These are phyloP conservation scores for Neostethus bicornis DNA, from an alignment of 2,797 vertebrate species.

Conservation along the genomic window DNA sequence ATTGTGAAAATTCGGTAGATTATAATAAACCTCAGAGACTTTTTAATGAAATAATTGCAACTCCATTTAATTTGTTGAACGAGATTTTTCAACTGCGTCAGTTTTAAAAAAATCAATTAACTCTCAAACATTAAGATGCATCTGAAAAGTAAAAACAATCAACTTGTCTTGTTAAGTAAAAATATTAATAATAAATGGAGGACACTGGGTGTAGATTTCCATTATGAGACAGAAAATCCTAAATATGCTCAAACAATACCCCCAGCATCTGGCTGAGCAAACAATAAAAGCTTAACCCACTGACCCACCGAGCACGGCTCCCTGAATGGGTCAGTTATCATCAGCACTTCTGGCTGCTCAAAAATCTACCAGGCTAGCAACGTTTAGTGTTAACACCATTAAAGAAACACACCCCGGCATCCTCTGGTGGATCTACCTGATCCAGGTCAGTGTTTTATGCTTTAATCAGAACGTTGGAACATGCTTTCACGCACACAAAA, in stretches of 20 bases:
- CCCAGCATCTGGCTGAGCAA: conserved; percentile 13
- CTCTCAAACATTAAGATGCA: too few species aligned
- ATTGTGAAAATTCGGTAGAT: too few species aligned
- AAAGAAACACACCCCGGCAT: conserved; percentile 7
- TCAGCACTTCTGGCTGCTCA: conserved; percentile 13
- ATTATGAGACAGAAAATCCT: not conserved
- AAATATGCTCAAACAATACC: conserved; percentile 13
- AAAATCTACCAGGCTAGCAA: conserved; percentile 3
- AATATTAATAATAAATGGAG: not conserved
- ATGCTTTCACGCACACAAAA: not conserved
- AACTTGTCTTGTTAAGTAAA: too few species aligned
- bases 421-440: conserved; percentile 14
- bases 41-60: too few species aligned
- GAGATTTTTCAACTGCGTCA: too few species aligned
- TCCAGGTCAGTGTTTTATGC: conserved; percentile 50
- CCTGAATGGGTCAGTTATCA: not conserved
- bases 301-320: conserved; percentile 30
- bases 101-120: too few species aligned
- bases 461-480: conserved; percentile 14
- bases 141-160: too few species aligned
- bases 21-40: too few species aligned
- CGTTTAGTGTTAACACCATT: conserved; percentile 5
- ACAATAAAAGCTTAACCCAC: conserved; percentile 40
- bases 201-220: not conserved
- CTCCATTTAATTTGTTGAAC: too few species aligned